These are phyloP conservation scores for Oncorhynchus masou DNA, from an alignment of 2,113 vertebrate genomes.

Conservation along the genomic window DNA sequence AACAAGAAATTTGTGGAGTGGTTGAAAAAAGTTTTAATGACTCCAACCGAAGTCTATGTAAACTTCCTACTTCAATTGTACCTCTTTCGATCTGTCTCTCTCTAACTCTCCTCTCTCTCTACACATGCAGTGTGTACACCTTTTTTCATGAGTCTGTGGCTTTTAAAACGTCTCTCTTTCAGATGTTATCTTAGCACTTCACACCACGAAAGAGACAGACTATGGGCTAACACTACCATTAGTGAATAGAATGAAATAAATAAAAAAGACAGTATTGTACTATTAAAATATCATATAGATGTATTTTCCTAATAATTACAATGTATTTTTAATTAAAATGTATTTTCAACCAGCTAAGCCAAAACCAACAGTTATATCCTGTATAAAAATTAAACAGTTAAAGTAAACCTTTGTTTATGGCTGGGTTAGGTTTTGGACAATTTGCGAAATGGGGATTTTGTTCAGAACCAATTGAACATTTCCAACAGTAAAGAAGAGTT, in stretches of 20 bases:
- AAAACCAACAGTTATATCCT: background rate
- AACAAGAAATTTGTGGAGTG: too few relatives aligned
- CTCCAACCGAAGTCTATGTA: too few relatives aligned
- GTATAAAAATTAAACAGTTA: too few relatives aligned
- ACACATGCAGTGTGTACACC: background rate
- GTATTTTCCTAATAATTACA: background rate
- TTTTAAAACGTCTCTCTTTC: background rate
- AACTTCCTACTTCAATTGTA: too few relatives aligned
- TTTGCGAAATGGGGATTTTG: background rate
- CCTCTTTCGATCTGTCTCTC: background rate
- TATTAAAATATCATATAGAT: constrained; percentile 3
- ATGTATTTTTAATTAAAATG: constrained; percentile 1
- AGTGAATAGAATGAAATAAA: background rate
- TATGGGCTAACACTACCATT: background rate
- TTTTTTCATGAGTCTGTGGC: background rate
- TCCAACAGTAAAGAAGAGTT: background rate
- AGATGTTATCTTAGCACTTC: background rate
- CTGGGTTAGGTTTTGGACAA: background rate
- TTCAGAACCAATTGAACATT: background rate
- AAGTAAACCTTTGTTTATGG: background rate
- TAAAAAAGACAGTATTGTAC: constrained; percentile 17
- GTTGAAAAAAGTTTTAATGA: too few relatives aligned
- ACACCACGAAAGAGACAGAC: background rate
- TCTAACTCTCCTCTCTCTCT: background rate
- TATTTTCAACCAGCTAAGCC: background rate